phyloP scores from a whole-genome alignment of 2,797 vertebrate species.

The Potorous gilbertii region DNA sequence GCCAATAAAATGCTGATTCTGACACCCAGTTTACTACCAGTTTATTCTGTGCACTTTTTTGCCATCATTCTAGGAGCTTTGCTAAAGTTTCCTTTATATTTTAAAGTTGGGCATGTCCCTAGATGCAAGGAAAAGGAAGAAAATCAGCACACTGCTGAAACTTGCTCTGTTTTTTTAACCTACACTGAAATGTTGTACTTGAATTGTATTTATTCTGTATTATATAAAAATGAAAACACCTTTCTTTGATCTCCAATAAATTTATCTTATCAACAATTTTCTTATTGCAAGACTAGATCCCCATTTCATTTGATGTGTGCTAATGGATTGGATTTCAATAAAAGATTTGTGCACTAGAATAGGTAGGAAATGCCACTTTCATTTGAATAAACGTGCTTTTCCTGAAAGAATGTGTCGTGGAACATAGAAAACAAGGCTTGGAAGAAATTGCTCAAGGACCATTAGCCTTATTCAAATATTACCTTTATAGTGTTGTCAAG shows the following conservation, averaged over 20 bases:
- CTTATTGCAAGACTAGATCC: background rate
- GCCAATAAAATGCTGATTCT: background rate
- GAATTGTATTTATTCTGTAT: background rate
- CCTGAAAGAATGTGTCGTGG: conserved; percentile 57
- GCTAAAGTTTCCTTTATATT: background rate
- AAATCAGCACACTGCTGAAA: background rate
- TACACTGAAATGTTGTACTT: background rate
- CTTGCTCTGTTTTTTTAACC: background rate
- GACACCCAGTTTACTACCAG: background rate
- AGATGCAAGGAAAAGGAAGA: conserved; percentile 39
- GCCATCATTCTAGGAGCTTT: background rate
- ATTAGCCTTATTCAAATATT: conserved; percentile 58
- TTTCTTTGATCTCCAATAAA: background rate
- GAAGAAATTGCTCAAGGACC: conserved; percentile 46
- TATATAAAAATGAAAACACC: background rate
- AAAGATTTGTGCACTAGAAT: conserved; percentile 35
- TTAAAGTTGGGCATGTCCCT: background rate
- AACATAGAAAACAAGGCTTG: conserved; percentile 57
- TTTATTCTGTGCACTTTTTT: background rate
- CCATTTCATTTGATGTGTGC: background rate
- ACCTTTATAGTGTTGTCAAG: conserved; percentile 56
- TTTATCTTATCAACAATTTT: background rate
- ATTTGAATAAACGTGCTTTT: conserved; percentile 52
- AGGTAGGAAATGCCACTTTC: conserved; percentile 34
- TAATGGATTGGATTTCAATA: background rate